Base-by-base conservation (phyloP, 2,113 vertebrate species). In the Spea bombifrons region DNA sequence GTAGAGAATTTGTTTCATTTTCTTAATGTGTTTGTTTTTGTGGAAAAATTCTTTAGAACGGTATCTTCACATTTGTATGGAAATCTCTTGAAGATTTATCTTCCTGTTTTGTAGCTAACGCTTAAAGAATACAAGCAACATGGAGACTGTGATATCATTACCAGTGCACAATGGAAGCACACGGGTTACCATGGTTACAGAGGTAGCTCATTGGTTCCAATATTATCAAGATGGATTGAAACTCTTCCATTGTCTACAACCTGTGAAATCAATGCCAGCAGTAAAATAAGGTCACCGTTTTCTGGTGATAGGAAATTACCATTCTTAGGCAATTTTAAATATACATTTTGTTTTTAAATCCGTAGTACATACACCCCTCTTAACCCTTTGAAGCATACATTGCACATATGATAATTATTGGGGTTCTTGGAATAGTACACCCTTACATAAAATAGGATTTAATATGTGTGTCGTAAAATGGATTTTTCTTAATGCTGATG, bases 181-280 rank as follows among this genome's bases (percentile, higher is more conserved):
- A 68, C 45, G 17, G 45, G 78, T 80, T 80, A 68, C 71, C 71
- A 43, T 80, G 78, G 78, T 68, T 80, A 80, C 71, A 59, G 15
- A 49, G 71, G 71, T 80, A 74, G 64, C 65, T 59, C 71, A 74
- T 61, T 61, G 71, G 64, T 74, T 74, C 17, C 77, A 73, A 73
- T 79, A 66, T 73, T 66, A 73, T 67, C 68, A 71, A 66, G 69
- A 80, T 63, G 44, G 64, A 80, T 74, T 80, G 71, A 80, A 80
- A 74, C 47, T 45, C 64, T 59, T 74, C 71, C 66, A 68, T 80
- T 80, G 78, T 74, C 64, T 80, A 74, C 72, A 68, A 74, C 59
- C 71, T 80, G 78, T 64, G 78, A 80, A 80, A 80, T 80, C 71
- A 80, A 74, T 79, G 70, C 43, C 70, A 53, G 63, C 70, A 47